Evolutionary conservation across 23 tunicate genomes (phyloP), one percentile per base, ranked within the genome.

Genomic region (Aplidium turbinatum): DNA sequence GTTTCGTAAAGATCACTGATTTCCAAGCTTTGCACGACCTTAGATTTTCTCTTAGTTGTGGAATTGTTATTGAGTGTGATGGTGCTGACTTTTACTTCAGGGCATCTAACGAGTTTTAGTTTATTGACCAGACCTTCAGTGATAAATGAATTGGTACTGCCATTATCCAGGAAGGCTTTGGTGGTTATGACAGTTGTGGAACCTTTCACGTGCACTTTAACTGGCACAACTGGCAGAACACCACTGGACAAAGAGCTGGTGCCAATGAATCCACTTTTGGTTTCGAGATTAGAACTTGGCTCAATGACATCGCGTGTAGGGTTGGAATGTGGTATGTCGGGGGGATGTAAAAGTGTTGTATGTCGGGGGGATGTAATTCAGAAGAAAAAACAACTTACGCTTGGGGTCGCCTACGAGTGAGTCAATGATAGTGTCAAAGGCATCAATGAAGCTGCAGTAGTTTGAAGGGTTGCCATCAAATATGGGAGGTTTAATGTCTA

Each of bases 311-410:
- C 6, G 6, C 30, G 7, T 25, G 6, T 38, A 11, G 19, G n/a
- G 22, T 31, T 29, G 6, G n/a, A 29, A 4, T 33, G 33, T 1
- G 20, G 33, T 20, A 35, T 75, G 1, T 31, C 45, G 16, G 68
- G 22, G 20, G 79, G 72, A 35, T 77, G 82, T 24, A 77, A 21
- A 42, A 77, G 67, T 29, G 82, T 77, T n/a, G 82, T 77, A 46
- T 61, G 82, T 0, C 47, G 53, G 53, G 3, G 27, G 35, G 11
- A 53, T 67, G 53, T 36, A 67, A 13, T 67, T 53, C 73, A 67
- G 53, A 13, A 67, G 38, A 40, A 35, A 67, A 67, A 23, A 67
- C 55, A 67, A 25, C 38, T 67, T 67, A 24, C 73, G 57, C 7
- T 67, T 67, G 4, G 73, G 73, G 18, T 67, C 73, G 9, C 30